Conservation (phyloP, 2,888 invertebrate genomes). For the Achlya flavicornis region DNA sequence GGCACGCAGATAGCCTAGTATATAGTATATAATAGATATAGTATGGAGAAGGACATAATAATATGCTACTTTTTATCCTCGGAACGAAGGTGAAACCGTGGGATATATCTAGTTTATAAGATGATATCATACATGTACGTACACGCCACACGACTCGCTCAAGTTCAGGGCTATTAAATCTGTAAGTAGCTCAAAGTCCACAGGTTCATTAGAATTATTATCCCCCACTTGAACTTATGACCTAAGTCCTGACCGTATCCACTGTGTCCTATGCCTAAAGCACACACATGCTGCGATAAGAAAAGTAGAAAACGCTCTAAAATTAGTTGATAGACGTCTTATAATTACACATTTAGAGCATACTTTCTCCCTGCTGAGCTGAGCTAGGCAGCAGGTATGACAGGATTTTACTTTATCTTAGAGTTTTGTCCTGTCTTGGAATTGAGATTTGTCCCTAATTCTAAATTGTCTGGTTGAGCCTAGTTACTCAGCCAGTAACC, state of each 20-base stretch:
- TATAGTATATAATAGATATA: too few species aligned
- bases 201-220: constrained; percentile 1
- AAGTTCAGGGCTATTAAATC: not conserved
- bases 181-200: constrained; percentile 2
- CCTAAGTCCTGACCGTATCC: not conserved
- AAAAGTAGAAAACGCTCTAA: not conserved
- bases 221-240: not conserved
- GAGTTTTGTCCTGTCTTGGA: too few species aligned
- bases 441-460: too few species aligned
- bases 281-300: not conserved
- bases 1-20: too few species aligned
- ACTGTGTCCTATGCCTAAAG: not conserved
- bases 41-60: too few species aligned
- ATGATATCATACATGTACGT: not conserved
- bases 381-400: not conserved
- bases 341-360: too few species aligned
- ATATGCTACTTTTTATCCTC: too few species aligned
- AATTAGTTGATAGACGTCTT: not conserved
- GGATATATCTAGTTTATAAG: not conserved
- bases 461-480: too few species aligned
- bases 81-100: too few species aligned
- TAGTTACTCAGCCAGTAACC: too few species aligned
- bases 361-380: too few species aligned
- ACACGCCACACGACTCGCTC: not conserved
- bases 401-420: not conserved